A percentile compares a stretch with the other conserved stretches of the same genome.
phyloP scores from a whole-genome alignment of 1,140 invertebrate species.

The Cyclargus thomasi region DNA sequence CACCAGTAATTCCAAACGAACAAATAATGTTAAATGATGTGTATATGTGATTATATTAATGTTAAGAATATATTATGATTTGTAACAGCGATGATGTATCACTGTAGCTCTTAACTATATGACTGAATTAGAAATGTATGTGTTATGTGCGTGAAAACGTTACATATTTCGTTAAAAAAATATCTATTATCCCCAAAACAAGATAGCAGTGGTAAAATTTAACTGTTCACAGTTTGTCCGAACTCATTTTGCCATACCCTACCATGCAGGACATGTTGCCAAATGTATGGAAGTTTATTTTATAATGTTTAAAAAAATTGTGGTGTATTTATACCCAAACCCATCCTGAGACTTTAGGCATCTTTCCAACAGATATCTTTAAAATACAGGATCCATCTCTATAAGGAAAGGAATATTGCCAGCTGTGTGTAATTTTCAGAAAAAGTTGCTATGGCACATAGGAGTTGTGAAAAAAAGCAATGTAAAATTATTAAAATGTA shows the following conservation, averaged over 20 bases:
- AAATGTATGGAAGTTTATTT: not conserved
- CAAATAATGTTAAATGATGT: conserved; percentile 23
- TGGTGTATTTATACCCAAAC: not conserved
- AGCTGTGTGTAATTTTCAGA: too few species aligned
- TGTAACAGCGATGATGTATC: not conserved
- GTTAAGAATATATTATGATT: conserved; percentile 12
- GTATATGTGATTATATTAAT: conserved; percentile 23
- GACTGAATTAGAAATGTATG: conserved; percentile 11
- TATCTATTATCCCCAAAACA: not conserved
- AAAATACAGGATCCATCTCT: too few species aligned
- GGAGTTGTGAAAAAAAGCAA: not conserved
- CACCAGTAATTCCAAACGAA: conserved; percentile 25
- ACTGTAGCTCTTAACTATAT: not conserved
- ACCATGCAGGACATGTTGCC: not conserved
- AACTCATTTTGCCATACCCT: not conserved
- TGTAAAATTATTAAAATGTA: not conserved
- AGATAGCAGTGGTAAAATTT: too few species aligned
- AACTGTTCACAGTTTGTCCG: not conserved
- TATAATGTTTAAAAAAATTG: not conserved
- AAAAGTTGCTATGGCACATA: not conserved
- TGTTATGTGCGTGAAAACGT: not conserved
- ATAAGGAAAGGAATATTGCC: too few species aligned
- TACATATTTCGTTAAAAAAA: not conserved
- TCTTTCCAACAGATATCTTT: not conserved
- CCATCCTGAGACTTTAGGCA: not conserved